Percentiles rank a stretch among this genome's conserved stretches.
These are phyloP conservation scores for Eupithecia tripunctaria DNA, from an alignment of 2,888 invertebrate genomes.

Conservation along the genomic window DNA sequence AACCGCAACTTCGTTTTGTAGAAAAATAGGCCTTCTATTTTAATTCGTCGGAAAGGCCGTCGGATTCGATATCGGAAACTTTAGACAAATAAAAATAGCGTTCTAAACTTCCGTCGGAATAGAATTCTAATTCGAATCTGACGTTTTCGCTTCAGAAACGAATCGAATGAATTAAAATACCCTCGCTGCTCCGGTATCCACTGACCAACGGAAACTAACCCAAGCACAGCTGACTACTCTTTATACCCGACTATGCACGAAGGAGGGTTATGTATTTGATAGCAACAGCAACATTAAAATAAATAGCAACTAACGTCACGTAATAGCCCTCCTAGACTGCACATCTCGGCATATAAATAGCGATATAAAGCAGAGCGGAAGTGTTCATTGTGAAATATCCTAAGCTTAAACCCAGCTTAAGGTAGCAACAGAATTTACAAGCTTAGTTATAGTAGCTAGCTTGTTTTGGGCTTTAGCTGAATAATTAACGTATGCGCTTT, in stretches of 20 bases:
- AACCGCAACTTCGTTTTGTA: too few species aligned
- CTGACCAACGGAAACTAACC: too few species aligned
- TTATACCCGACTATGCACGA: neutral
- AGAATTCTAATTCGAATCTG: too few species aligned
- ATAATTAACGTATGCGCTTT: neutral
- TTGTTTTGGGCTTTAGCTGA: neutral
- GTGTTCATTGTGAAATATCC: constrained; percentile 15
- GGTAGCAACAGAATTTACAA: constrained; percentile 4
- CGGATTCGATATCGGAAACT: too few species aligned
- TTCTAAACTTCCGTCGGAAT: too few species aligned
- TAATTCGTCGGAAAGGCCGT: too few species aligned
- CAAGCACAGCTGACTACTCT: too few species aligned
- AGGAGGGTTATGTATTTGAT: neutral
- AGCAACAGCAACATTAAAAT: neutral
- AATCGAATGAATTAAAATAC: too few species aligned
- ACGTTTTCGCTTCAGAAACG: too few species aligned
- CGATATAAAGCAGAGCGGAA: constrained; percentile 10
- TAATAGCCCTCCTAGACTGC: neutral
- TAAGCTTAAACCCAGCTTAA: constrained; percentile 1
- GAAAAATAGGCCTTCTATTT: too few species aligned
- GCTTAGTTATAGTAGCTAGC: neutral
- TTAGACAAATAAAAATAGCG: too few species aligned
- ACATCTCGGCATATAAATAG: constrained; percentile 6
- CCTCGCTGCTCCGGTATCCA: too few species aligned
- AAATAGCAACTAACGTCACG: neutral